These are phyloP conservation scores for Amaurobius ferox DNA, from an alignment of 2,888 invertebrate species.

Conservation along the genomic window DNA sequence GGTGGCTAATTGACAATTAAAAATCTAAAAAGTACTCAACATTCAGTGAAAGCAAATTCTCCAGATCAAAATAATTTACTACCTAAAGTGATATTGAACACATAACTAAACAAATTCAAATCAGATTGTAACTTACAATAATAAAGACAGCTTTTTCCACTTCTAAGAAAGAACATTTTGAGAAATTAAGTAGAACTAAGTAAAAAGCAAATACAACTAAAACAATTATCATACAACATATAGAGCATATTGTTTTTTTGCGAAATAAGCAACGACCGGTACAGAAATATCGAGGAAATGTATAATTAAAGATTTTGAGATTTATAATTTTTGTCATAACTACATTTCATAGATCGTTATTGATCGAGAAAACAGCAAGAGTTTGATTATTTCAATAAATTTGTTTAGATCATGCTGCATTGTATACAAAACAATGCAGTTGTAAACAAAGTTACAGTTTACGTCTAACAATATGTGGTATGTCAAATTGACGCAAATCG, in stretches of 20 bases:
- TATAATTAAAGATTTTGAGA: not conserved
- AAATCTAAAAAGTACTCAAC: too few relatives aligned
- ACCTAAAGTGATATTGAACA: too few relatives aligned
- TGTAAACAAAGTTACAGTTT: too few relatives aligned
- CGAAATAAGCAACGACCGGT: constrained; percentile 22
- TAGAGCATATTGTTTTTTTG: constrained; percentile 23
- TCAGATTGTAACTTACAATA: constrained; percentile 67
- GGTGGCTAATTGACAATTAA: too few relatives aligned
- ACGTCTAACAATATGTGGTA: too few relatives aligned
- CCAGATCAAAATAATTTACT: too few relatives aligned
- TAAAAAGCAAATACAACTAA: constrained; percentile 7
- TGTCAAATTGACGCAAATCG: too few relatives aligned
- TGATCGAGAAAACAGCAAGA: too few relatives aligned
- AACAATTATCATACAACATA: not conserved
- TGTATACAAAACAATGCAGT: constrained; percentile 39
- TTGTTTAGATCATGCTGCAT: constrained; percentile 1
- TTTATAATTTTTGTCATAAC: not conserved
- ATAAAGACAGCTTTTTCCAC: constrained; percentile 56
- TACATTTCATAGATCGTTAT: not conserved
- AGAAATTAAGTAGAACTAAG: constrained; percentile 18
- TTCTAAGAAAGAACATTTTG: constrained; percentile 58
- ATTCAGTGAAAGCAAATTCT: too few relatives aligned
- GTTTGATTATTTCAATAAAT: too few relatives aligned
- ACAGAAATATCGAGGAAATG: not conserved
- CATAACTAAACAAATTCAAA: too few relatives aligned